phyloP scores from a whole-genome alignment of 1,140 invertebrate species.

The Plodia interpunctella region DNA sequence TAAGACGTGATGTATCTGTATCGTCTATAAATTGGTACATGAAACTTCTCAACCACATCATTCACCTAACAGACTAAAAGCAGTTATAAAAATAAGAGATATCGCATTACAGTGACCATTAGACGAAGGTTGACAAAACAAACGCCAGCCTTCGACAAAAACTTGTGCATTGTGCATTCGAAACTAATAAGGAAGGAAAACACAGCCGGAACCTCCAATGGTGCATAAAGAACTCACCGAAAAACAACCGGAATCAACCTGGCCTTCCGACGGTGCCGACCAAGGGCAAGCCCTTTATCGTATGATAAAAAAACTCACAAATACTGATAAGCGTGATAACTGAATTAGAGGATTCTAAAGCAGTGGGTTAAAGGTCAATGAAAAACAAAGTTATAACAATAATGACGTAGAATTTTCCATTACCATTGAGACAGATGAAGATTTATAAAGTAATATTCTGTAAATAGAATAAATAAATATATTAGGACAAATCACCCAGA shows the following conservation, averaged over 20 bases:
- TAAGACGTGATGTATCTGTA: too few relatives aligned
- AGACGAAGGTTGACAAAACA: neutral
- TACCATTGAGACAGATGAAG: neutral
- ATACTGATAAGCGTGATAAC: constrained; percentile 45
- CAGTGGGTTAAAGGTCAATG: constrained; percentile 67
- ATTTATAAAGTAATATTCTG: neutral
- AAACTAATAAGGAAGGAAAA: constrained; percentile 57
- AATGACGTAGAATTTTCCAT: constrained; percentile 34
- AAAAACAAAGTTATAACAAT: constrained; percentile 3
- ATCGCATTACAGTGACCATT: neutral
- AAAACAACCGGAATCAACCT: constrained; percentile 49
- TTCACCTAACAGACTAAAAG: neutral
- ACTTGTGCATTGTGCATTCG: constrained; percentile 38
- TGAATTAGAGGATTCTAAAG: constrained; percentile 47
- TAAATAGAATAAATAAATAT: too few relatives aligned
- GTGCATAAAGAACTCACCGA: constrained; percentile 44
- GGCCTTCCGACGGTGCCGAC: constrained; percentile 39
- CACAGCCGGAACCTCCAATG: constrained; percentile 46
- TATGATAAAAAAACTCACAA: constrained; percentile 41
- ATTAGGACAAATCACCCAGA: too few relatives aligned
- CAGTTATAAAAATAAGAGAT: neutral
- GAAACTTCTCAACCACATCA: too few relatives aligned
- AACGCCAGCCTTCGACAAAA: constrained; percentile 6
- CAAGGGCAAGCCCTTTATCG: constrained; percentile 66
- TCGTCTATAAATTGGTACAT: too few relatives aligned